Evolutionary conservation across 2,113 vertebrate genomes (phyloP).

Genomic region (Petromus typicus): DNA sequence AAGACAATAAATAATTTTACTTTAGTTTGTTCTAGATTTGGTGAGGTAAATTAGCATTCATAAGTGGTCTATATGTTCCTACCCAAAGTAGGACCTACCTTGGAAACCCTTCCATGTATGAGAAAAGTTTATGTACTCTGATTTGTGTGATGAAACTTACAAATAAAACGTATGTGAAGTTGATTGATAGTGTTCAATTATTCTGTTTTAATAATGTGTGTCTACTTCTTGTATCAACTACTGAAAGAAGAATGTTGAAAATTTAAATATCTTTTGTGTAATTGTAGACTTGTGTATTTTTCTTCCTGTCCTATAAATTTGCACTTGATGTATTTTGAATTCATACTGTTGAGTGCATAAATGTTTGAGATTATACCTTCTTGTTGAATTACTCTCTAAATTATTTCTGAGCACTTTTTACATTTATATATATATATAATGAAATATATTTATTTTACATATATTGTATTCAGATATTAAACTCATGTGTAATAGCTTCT

Average conservation of each 20-base stretch:
- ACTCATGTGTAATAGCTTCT: neutral
- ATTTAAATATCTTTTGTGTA: neutral
- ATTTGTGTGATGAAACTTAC: neutral
- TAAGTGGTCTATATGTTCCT: neutral
- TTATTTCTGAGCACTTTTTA: neutral
- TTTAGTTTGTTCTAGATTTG: neutral
- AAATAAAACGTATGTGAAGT: neutral
- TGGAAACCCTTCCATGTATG: neutral
- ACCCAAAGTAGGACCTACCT: neutral
- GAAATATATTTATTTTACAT: neutral
- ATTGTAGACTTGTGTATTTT: neutral
- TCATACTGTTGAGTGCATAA: neutral
- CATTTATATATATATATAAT: neutral
- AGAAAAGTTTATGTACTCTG: neutral
- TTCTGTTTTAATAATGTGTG: neutral
- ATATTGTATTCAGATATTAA: neutral
- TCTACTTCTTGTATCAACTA: neutral
- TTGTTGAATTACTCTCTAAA: neutral
- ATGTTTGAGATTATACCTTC: neutral
- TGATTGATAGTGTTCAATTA: neutral
- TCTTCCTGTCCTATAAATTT: neutral
- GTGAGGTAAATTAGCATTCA: neutral
- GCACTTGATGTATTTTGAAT: neutral
- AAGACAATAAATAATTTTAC: neutral
- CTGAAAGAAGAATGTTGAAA: neutral